These are phyloP conservation scores for Phalanger gymnotis DNA, from an alignment of 2,797 vertebrate species.

Conservation along the genomic window DNA sequence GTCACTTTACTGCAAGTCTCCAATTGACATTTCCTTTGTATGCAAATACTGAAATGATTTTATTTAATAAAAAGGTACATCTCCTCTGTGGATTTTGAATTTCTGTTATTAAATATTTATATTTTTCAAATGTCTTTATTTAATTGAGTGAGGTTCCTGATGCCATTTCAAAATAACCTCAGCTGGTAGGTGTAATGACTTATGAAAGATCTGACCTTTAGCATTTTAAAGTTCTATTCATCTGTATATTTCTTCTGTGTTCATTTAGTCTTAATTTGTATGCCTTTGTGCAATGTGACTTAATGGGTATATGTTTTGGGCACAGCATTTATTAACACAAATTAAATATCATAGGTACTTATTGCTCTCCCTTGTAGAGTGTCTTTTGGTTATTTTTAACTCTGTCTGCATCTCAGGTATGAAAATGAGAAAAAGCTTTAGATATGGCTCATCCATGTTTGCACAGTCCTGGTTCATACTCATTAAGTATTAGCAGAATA, in stretches of 20 bases:
- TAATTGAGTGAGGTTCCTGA: slow-evolving; percentile 82
- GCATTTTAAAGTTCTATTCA: slow-evolving; percentile 83
- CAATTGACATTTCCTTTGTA: slow-evolving; percentile 75
- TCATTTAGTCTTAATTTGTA: slow-evolving; percentile 81
- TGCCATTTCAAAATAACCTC: slow-evolving; percentile 82
- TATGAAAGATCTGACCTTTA: slow-evolving; percentile 83
- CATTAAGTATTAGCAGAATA: slow-evolving; percentile 50
- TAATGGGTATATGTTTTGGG: slow-evolving; percentile 63
- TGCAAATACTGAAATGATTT: slow-evolving; percentile 78
- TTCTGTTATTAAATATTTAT: slow-evolving; percentile 86
- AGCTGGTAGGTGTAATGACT: slow-evolving; percentile 80
- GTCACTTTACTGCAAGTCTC: slow-evolving; percentile 63
- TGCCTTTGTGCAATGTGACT: slow-evolving; percentile 70
- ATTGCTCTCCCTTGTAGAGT: slow-evolving; percentile 24
- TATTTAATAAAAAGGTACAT: slow-evolving; percentile 81
- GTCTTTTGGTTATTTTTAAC: slow-evolving; percentile 59
- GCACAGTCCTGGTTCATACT: slow-evolving; percentile 59
- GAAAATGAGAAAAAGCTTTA: slow-evolving; percentile 66
- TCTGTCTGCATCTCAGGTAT: slow-evolving; percentile 47
- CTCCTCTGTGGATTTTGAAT: slow-evolving; percentile 81
- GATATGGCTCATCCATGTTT: slow-evolving; percentile 59
- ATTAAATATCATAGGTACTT: slow-evolving; percentile 65
- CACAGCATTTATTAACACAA: slow-evolving; percentile 75
- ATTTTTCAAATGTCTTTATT: slow-evolving; percentile 85
- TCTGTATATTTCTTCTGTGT: slow-evolving; percentile 79